Evolutionary conservation across 2,797 vertebrate species (phyloP), one percentile per base, ranked within the genome.

Genomic region (Spatula versicolor): DNA sequence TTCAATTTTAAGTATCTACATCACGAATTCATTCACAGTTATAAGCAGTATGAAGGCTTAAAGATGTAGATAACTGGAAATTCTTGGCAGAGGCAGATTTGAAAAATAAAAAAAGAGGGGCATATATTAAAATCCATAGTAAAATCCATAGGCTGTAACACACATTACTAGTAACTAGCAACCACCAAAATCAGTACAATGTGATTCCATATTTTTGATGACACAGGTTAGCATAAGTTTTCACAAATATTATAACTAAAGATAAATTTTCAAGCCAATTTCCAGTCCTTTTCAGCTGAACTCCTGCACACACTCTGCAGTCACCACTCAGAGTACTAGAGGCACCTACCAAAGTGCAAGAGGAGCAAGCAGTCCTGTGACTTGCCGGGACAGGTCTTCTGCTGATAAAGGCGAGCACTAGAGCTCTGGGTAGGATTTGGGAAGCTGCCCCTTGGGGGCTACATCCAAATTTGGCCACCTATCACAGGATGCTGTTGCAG

Each of bases 31-130:
- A 1, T 3, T 39, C 17, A 52, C 45, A 67, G 1, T 16, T 30
- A 11, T 0, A 16, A 0, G 5, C 35, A 13, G 8, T 1, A 6
- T 0, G 19, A 3, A 17, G 30, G 26, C 60, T 55, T 25, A 43
- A 50, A 77, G 43, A 31, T 56, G 45, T 2, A 7, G 8, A 3
- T 18, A 45, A 37, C 59, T 62, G 54, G 15, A 11, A 37, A 43
- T 17, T 67, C 39, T 35, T 30, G 14, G 6, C 33, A n/a, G 3
- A 60, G 28, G 14, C 18, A 3, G 7, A 30, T 62, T 86, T 31
- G 41, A n/a, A 39, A n/a, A 30, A 55, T 12, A n/a, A 73, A 22
- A 73, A 22, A 6, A 25, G 23, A 25, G 48, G 48, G 48, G 6
- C 28, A 30, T 5, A 5, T 3, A 50, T 72, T 64, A 11, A 77